Evolutionary conservation across 2,888 invertebrate genomes (phyloP), one percentile per base, ranked within the genome.

Genomic region (Aricia artaxerxes): DNA sequence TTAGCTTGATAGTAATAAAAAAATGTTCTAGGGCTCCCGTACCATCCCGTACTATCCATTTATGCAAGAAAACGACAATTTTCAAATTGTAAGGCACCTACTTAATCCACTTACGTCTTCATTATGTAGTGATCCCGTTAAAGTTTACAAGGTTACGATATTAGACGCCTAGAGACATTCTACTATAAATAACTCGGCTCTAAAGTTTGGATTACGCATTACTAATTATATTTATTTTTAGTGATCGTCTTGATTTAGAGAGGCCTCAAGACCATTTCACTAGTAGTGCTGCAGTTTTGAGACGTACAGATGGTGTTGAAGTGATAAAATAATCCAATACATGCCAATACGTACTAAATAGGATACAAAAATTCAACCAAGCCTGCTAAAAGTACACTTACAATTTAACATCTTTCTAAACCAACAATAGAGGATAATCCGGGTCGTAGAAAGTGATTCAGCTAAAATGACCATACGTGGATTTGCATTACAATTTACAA

Each of bases 401-500:
- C 87, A 64, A 24, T 9, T 61, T 61, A 11, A 35, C 64, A 13
- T 69, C 64, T 38, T 4, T 38, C 69, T 69, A 75, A 53, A 31
- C 53, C 53, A 49, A 76, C 76, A 76, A 76, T 76, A 76, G 53
- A 2, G 31, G 35, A 57, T 13, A 53, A 92, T 87, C 84, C 89
- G 86, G 92, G 92, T 81, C 92, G 84, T 89, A 92, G 93, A 93
- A 93, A 93, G 93, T 90, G 87, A 89, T 90, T 88, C 91, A 88
- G 86, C 87, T 82, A 86, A 91, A 91, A 92, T 91, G 89, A 89
- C 91, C 90, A 89, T 87, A 88, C 84, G 88, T 86, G 84, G 84
- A 91, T 92, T 92, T 90, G 88, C 92, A 91, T 92, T 85, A 90
- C 88, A 91, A 90, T 90, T 92, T 85, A 90, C 88, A 91, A 90